Evolutionary conservation across 2,888 invertebrate genomes (phyloP), one percentile per base, ranked within the genome.

Genomic region (Mechanitis messenoides): DNA sequence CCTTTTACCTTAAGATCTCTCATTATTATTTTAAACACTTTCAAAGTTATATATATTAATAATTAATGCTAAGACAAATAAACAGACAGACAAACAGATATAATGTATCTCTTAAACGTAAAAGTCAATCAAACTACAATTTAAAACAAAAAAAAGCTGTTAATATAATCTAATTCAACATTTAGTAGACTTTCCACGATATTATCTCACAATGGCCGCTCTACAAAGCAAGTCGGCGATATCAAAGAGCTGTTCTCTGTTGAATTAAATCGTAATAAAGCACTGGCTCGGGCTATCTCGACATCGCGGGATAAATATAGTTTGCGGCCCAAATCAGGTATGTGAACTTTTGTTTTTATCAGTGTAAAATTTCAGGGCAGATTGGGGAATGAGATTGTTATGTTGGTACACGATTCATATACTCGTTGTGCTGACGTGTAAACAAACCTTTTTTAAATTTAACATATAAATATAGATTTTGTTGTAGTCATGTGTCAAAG

Each of bases 191-290:
- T 47, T 31, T 60, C 57, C 60, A 46, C 28, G n/a, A 35, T 31
- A 42, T 2, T 5, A 33, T 53, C 53, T 33, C 42, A 54, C 59
- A 56, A 56, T 75, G 74, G 76, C 63, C 66, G 75, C 79, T 70
- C 72, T 73, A 77, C 70, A 47, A 50, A 42, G 67, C 46, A 61
- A 68, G 85, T 79, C 89, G 89, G 89, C 84, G 70, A 69, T 81
- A 78, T 83, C 89, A 89, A 89, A 89, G 78, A 66, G 65, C 59
- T 69, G 71, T 72, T 65, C 76, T 77, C 75, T 80, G 82, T 84
- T 84, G 89, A 87, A 89, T 89, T 87, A 88, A 89, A 87, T 81
- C 81, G 84, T 85, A 83, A 83, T 89, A 87, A 87, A 88, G 83
- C 75, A 84, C 83, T 74, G 77, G 77, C 69, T 69, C 59, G 62